Conservation (phyloP, 1,140 invertebrate species). For the Drosophila grimshawi region DNA sequence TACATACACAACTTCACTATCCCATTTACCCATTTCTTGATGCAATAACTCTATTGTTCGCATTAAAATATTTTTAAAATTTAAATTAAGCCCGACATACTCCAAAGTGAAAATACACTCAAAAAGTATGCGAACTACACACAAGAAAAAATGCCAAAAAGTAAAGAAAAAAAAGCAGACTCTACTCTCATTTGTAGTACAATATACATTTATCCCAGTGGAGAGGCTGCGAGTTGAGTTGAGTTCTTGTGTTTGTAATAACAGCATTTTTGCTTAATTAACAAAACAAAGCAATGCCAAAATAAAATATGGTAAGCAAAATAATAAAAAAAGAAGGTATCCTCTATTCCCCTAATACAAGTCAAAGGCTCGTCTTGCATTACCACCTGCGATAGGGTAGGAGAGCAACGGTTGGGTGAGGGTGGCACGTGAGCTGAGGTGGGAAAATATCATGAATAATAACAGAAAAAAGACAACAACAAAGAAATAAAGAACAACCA, state of each 20-base stretch:
- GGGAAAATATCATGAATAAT: conserved; percentile 28
- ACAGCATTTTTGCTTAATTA: conserved; percentile 76
- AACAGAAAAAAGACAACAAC: conserved; percentile 5
- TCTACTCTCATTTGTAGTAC: conserved; percentile 15
- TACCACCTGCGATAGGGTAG: conserved; percentile 27
- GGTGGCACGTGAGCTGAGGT: conserved; percentile 22
- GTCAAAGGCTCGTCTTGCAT: conserved; percentile 47
- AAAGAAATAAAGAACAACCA: conserved; percentile 16
- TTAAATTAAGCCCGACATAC: neutral
- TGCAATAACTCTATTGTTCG: neutral
- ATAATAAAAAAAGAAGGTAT: conserved; percentile 40
- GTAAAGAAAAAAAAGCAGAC: neutral
- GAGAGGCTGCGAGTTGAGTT: conserved; percentile 11
- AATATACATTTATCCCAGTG: conserved; percentile 16
- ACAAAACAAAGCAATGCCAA: conserved; percentile 72
- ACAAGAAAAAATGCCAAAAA: neutral
- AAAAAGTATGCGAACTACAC: neutral
- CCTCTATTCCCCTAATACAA: conserved; percentile 35
- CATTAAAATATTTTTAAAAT: neutral
- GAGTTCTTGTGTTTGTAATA: conserved; percentile 38
- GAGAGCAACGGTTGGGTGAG: neutral
- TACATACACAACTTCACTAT: too few relatives aligned
- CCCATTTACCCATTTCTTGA: too few relatives aligned
- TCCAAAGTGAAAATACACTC: neutral
- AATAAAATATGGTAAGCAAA: conserved; percentile 53